Conservation (phyloP, 2,113 vertebrate genomes). For the Symphodus melops region DNA sequence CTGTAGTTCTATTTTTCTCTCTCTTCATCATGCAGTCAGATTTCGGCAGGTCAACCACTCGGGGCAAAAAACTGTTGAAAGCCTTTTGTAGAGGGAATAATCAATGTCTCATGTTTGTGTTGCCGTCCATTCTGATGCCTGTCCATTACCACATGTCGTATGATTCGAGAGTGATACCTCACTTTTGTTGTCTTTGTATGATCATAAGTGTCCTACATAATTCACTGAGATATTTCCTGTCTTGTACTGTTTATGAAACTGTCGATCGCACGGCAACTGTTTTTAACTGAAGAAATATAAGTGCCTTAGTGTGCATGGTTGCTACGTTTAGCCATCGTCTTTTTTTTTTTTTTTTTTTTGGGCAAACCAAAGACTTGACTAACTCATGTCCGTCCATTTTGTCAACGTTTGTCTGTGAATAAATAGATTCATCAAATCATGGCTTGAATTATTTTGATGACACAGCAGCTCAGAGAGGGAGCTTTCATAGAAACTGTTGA, state of each 20-base stretch:
- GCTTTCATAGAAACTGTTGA: not conserved
- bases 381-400: conserved; percentile 16
- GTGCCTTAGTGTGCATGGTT: conserved; percentile 72
- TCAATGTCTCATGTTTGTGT: conserved; percentile 3
- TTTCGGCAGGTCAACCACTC: conserved; percentile 2
- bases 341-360: not conserved
- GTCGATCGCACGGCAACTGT: conserved; percentile 44
- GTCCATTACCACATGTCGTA: conserved; percentile 20
- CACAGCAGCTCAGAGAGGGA: not conserved
- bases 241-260: conserved; percentile 59
- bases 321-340: conserved; percentile 25
- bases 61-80: conserved; percentile 3
- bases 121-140: conserved; percentile 43
- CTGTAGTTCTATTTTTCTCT: not conserved
- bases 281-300: conserved; percentile 59
- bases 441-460: not conserved
- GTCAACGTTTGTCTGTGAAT: conserved; percentile 60
- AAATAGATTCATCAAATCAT: conserved; percentile 52
- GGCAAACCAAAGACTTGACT: conserved; percentile 44
- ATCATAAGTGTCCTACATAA: conserved; percentile 46
- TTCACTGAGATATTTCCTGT: conserved; percentile 36
- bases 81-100: conserved; percentile 21
- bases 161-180: conserved; percentile 49
- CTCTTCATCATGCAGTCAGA: conserved; percentile 20
- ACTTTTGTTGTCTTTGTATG: conserved; percentile 29